phyloP scores from a whole-genome alignment of 2,888 invertebrate species.

The Melieria crassipennis region DNA sequence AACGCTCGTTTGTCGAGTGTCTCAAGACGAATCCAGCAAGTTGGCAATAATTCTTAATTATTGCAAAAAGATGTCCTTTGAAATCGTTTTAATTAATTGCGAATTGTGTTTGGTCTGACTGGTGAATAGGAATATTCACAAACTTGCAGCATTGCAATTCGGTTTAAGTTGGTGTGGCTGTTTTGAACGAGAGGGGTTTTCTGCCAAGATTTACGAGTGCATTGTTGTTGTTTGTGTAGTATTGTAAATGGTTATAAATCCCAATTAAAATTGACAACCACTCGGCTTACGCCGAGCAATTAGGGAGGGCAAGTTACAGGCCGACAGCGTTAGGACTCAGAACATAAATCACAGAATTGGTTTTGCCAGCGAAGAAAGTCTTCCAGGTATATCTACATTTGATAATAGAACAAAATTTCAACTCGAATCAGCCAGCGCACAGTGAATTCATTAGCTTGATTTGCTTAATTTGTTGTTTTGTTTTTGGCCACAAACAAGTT shows the following conservation, averaged over 20 bases:
- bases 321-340: neutral
- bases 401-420: too few relatives aligned
- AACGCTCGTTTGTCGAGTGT: conserved; percentile 8
- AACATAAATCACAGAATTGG: neutral
- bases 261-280: conserved; percentile 54
- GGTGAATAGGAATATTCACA: conserved; percentile 5
- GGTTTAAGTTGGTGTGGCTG: too few relatives aligned
- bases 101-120: conserved; percentile 25
- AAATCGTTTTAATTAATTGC: conserved; percentile 37
- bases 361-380: neutral
- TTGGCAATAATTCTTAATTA: conserved; percentile 42
- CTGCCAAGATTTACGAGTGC: conserved; percentile 33
- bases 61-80: neutral
- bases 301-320: conserved; percentile 38
- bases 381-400: too few relatives aligned
- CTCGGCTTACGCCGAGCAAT: conserved; percentile 41
- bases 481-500: conserved; percentile 21
- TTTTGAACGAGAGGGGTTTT: neutral
- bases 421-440: too few relatives aligned
- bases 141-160: neutral
- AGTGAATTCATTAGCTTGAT: too few relatives aligned
- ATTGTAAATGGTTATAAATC: conserved; percentile 48
- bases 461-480: conserved; percentile 2
- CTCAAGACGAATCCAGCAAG: conserved; percentile 14
- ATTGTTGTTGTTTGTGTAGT: conserved; percentile 1